Evolutionary conservation across 2,888 invertebrate species (phyloP), one percentile per base, ranked within the genome.

Genomic region (Margaritifera margaritifera): DNA sequence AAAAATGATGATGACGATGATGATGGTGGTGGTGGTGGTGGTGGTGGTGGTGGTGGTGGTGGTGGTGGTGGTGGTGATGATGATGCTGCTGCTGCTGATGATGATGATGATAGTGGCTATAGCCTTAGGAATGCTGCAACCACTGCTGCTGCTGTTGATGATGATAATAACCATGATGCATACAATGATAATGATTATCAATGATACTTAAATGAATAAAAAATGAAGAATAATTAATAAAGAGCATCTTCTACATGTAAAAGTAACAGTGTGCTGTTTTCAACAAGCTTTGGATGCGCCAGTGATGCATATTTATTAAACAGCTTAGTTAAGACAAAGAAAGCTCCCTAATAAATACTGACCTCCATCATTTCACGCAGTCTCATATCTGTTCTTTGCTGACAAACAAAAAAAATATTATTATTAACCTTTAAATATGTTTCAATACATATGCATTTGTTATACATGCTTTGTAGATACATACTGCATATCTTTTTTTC

Each of bases 331-430:
- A 56, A n/a, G 20, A 18, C 42, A 42, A 42, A 42, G 42, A 15
- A 42, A 42, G 15, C 11, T 42, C 11, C 2, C 25, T 66, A 66
- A 19, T 66, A 25, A 18, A 42, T 6, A 69, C 78, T 68, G 79
- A 89, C 89, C 81, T 90, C 89, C 74, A 98, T 87, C 71, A 97
- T 91, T 78, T 95, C 94, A 61, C 95, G 94, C 0, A 97, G 92
- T 83, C 95, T 93, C 62, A 94, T 93, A 88, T 97, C 97, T 0
- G 96, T 96, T 82, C 94, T 93, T 90, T 95, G 93, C 92, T 94
- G 87, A 89, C 90, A 89, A 88, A 65, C 90, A 80, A 1, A 62
- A 91, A 55, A 68, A 55, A 51, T 50, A 60, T n/a, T 15, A 8
- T 25, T 51, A 15, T 11, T n/a, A 19, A 15, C 25, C 31, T 56